A percentile compares a stretch with the other conserved stretches of the same genome.
These are phyloP conservation scores for Idaea aversata DNA, from an alignment of 2,888 invertebrate genomes.

Conservation along the genomic window DNA sequence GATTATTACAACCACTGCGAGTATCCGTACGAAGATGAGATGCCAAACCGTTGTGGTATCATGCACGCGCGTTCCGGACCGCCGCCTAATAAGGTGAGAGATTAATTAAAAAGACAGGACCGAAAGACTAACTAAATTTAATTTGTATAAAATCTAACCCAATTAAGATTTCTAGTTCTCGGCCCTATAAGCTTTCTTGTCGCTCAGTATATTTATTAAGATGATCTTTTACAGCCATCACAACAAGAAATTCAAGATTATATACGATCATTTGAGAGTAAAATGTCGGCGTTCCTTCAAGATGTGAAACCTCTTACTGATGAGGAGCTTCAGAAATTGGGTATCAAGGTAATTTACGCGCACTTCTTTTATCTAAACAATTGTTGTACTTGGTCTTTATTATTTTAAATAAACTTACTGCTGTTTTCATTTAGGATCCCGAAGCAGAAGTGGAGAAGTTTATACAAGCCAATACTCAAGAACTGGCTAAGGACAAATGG, in stretches of 20 bases:
- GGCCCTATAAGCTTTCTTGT: neutral
- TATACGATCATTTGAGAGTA: conserved; percentile 90
- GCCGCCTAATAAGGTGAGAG: conserved; percentile 87
- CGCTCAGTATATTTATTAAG: conserved; percentile 2
- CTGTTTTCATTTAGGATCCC: conserved; percentile 58
- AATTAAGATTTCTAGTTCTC: too few relatives aligned
- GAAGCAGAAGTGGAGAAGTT: conserved; percentile 94
- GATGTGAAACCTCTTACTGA: conserved; percentile 86
- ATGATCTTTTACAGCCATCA: conserved; percentile 72
- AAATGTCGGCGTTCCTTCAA: conserved; percentile 93
- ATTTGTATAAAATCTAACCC: too few relatives aligned
- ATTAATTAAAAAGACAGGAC: neutral
- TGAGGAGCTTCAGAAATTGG: conserved; percentile 90
- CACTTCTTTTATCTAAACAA: neutral
- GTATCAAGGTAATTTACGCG: conserved; percentile 82
- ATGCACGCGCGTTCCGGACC: conserved; percentile 97
- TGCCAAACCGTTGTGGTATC: conserved; percentile 99
- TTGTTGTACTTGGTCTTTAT: neutral
- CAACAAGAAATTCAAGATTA: conserved; percentile 88
- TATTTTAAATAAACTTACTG: neutral
- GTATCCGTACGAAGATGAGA: conserved; percentile 99
- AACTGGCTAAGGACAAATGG: conserved; percentile 99
- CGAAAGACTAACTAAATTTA: too few relatives aligned
- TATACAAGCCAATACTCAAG: conserved; percentile 96
- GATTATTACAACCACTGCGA: conserved; percentile 99